Conservation (phyloP, 2,888 invertebrate genomes). For the Nephrotoma flavescens region DNA sequence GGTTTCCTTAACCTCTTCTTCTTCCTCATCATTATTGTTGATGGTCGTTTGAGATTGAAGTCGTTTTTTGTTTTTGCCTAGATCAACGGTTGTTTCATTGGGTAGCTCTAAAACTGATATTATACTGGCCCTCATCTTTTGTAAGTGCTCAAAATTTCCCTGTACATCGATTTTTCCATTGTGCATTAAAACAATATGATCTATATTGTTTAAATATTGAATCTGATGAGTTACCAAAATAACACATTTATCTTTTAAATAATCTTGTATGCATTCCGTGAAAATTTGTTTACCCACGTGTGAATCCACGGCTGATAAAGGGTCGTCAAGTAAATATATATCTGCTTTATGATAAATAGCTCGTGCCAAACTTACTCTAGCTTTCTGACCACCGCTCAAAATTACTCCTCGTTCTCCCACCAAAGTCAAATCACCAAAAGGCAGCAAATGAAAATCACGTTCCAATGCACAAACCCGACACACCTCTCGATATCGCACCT, state of each 20-base stretch:
- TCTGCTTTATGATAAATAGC: conserved; percentile 59
- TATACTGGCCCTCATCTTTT: conserved; percentile 27
- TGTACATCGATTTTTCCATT: conserved; percentile 28
- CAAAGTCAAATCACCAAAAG: conserved; percentile 34
- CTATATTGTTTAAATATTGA: conserved; percentile 42
- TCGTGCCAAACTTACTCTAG: conserved; percentile 58
- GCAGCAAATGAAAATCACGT: conserved; percentile 48
- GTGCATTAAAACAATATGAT: conserved; percentile 39
- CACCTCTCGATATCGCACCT: conserved; percentile 37
- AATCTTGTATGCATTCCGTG: conserved; percentile 49
- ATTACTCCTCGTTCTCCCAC: conserved; percentile 54
- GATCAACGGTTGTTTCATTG: conserved; percentile 14
- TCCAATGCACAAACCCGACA: conserved; percentile 44
- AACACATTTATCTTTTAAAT: conserved; percentile 44
- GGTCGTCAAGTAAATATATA: conserved; percentile 64
- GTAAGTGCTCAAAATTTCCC: conserved; percentile 32
- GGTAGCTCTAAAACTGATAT: conserved; percentile 29
- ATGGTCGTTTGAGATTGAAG: conserved; percentile 19
- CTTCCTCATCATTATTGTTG: conserved; percentile 21
- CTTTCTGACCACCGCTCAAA: conserved; percentile 61
- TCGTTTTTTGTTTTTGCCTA: neutral
- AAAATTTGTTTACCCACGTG: conserved; percentile 63
- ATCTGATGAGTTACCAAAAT: conserved; percentile 58
- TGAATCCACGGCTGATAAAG: conserved; percentile 62
- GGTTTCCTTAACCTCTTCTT: conserved; percentile 43